Conservation (phyloP, 2,113 vertebrate species). For the Malurus elegans region DNA sequence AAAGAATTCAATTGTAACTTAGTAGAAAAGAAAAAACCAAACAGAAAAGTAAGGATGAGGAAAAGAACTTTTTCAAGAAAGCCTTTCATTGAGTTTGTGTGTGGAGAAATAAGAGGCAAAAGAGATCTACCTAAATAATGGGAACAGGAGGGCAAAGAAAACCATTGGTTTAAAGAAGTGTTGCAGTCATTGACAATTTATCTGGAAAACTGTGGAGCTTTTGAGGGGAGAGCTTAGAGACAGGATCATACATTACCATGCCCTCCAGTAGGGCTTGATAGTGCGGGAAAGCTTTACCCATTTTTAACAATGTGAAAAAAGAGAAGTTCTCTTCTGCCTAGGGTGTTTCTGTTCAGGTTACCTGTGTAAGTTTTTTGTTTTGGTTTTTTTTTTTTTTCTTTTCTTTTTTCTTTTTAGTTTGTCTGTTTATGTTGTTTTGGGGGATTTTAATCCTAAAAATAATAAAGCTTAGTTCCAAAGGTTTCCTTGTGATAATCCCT, state of each 20-base stretch:
- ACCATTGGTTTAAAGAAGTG: neutral
- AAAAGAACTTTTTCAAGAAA: neutral
- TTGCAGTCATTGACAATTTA: neutral
- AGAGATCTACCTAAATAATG: neutral
- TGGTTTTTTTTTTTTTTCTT: fast-evolving
- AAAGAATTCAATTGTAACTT: neutral
- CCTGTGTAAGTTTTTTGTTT: neutral
- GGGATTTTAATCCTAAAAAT: neutral
- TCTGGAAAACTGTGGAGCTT: neutral
- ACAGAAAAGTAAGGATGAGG: neutral
- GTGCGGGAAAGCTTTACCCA: neutral
- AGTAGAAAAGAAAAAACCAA: neutral
- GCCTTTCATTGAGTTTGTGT: fast-evolving
- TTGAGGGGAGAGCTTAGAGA: neutral
- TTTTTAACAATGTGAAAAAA: neutral
- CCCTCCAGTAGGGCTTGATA: neutral
- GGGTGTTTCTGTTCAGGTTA: neutral
- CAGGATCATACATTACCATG: neutral
- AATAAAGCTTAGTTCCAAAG: neutral
- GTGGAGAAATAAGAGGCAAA: neutral
- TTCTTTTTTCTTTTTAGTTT: neutral
- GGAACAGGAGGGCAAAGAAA: neutral
- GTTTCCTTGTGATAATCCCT: neutral
- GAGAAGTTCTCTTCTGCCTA: neutral
- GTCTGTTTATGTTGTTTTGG: neutral